These are phyloP conservation scores for Rosalia funebris DNA, from an alignment of 2,888 invertebrate genomes.

Conservation along the genomic window DNA sequence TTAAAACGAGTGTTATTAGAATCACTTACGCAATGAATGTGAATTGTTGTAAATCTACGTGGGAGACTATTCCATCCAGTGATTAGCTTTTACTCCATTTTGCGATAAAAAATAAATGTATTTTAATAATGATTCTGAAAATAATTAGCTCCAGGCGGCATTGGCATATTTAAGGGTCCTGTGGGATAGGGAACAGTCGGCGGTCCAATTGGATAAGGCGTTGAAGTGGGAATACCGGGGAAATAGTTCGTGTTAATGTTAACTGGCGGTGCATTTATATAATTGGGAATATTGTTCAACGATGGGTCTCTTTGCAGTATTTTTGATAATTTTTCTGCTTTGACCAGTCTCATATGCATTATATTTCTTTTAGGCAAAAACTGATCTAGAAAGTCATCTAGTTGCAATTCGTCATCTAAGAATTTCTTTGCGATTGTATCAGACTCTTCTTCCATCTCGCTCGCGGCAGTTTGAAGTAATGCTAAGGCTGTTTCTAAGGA, in stretches of 20 bases:
- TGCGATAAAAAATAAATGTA: too few species aligned
- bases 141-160: conserved; percentile 68
- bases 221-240: conserved; percentile 58
- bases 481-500: conserved; percentile 89
- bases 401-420: conserved; percentile 74
- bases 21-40: too few species aligned
- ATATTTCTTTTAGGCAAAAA: conserved; percentile 80
- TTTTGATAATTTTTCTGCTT: conserved; percentile 92
- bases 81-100: too few species aligned
- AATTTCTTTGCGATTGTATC: conserved; percentile 86
- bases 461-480: conserved; percentile 88
- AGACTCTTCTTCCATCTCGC: conserved; percentile 92
- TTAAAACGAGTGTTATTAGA: too few species aligned
- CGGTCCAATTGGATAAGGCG: conserved; percentile 51
- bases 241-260: conserved; percentile 64
- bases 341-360: conserved; percentile 86
- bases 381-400: conserved; percentile 87
- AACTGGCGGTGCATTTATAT: conserved; percentile 61
- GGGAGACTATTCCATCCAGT: too few species aligned
- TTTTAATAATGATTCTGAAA: conserved; percentile 58
- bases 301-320: conserved; percentile 65
- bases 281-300: conserved; percentile 56
- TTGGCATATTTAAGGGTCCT: conserved; percentile 81
- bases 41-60: too few species aligned
- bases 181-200: conserved; percentile 72